Conservation (phyloP, 2,113 vertebrate species). For the Myrmecobius fasciatus region DNA sequence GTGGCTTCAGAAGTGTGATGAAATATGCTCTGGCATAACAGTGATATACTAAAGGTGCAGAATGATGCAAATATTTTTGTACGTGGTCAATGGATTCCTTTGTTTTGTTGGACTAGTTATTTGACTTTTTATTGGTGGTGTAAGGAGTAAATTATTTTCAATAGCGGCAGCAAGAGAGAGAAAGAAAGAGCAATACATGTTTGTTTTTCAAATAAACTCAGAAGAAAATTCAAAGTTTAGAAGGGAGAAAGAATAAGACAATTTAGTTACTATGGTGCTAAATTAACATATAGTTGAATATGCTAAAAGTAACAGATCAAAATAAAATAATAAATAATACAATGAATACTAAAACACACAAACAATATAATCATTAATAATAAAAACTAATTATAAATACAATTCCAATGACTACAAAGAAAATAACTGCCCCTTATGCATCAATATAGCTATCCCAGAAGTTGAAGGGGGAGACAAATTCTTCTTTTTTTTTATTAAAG, state of each 20-base stretch:
- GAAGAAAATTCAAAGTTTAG: background rate
- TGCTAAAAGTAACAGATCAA: background rate
- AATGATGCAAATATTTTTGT: background rate
- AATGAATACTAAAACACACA: background rate
- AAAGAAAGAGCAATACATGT: background rate
- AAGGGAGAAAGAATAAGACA: background rate
- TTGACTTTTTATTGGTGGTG: background rate
- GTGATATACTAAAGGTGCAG: background rate
- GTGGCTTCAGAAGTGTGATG: background rate
- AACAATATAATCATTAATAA: background rate
- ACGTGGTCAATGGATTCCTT: background rate
- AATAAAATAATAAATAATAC: background rate
- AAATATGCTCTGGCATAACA: background rate
- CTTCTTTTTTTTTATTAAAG: too few relatives aligned
- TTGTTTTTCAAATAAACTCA: background rate
- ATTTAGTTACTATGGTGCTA: background rate
- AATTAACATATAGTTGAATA: background rate
- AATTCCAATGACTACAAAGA: background rate
- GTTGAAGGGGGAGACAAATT: background rate
- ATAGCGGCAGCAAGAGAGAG: background rate
- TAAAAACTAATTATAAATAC: background rate
- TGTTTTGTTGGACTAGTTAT: background rate
- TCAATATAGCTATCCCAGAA: background rate
- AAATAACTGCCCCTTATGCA: background rate
- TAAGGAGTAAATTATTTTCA: background rate